These are phyloP conservation scores for Myopa tessellatipennis DNA, from an alignment of 2,888 invertebrate genomes.

Conservation along the genomic window DNA sequence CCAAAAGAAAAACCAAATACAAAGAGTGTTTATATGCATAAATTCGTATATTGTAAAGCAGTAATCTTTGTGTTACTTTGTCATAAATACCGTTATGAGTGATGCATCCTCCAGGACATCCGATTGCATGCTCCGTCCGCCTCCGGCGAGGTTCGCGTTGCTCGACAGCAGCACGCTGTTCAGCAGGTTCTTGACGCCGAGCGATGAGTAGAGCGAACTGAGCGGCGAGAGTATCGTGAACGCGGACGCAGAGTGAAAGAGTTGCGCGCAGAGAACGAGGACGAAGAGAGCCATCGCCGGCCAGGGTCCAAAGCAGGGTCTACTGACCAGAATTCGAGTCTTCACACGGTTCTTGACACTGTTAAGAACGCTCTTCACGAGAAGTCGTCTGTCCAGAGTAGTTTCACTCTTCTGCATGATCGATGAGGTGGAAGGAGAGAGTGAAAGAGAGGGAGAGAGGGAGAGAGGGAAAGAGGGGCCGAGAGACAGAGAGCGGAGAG, in stretches of 20 bases:
- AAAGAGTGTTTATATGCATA: too few relatives aligned
- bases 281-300: constrained; percentile 48
- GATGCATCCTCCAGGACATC: constrained; percentile 66
- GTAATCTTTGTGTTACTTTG: neutral
- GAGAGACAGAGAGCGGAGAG: too few relatives aligned
- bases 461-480: too few relatives aligned
- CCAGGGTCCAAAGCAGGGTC: constrained; percentile 50
- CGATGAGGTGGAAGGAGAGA: too few relatives aligned
- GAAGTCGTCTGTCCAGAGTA: too few relatives aligned
- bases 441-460: too few relatives aligned
- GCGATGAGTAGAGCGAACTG: constrained; percentile 58
- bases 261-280: constrained; percentile 50
- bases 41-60: too few relatives aligned
- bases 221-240: constrained; percentile 65
- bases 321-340: constrained; percentile 33
- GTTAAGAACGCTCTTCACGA: neutral
- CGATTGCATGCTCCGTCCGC: constrained; percentile 64
- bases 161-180: constrained; percentile 64
- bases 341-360: constrained; percentile 43
- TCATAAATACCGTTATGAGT: constrained; percentile 62
- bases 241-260: constrained; percentile 57
- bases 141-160: constrained; percentile 63
- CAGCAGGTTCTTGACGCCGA: constrained; percentile 64
- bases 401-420: too few relatives aligned
- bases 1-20: too few relatives aligned